Percentiles rank a stretch among this genome's conserved stretches.
Conservation (phyloP, 2,888 invertebrate species). For the Aelia acuminata region DNA sequence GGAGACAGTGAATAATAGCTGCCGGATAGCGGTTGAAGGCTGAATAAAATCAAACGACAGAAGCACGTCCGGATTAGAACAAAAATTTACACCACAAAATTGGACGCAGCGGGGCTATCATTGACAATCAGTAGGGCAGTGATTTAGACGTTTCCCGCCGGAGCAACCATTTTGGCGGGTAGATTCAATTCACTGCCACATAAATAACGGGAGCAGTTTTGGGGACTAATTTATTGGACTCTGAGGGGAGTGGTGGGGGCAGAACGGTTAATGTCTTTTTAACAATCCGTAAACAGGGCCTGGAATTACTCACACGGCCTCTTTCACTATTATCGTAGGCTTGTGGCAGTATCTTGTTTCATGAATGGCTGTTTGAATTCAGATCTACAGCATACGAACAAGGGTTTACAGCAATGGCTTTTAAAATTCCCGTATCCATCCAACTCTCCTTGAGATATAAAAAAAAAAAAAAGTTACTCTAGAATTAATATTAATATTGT, state of each 20-base stretch:
- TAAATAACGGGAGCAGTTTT: conserved; percentile 46
- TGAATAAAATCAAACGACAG: conserved; percentile 10
- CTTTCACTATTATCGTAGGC: neutral
- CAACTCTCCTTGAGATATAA: no score
- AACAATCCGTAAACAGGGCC: conserved; percentile 28
- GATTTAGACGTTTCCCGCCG: conserved; percentile 43
- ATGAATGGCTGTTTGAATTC: no score
- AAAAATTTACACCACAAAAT: conserved; percentile 33
- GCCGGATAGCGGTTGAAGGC: neutral
- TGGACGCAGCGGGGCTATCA: conserved; percentile 10
- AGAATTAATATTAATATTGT: no score
- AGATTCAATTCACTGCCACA: conserved; percentile 36
- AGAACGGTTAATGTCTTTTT: conserved; percentile 38
- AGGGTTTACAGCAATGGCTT: no score
- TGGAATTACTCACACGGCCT: neutral
- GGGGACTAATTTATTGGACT: conserved; percentile 8
- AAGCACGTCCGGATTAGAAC: neutral
- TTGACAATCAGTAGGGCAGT: conserved; percentile 21
- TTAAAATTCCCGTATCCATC: no score
- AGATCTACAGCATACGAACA: no score
- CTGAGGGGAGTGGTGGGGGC: neutral
- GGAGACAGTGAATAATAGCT: neutral
- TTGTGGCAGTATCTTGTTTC: neutral
- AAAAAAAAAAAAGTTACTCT: no score
- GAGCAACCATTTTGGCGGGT: conserved; percentile 44